Evolutionary conservation across 1,140 invertebrate species (phyloP).

Genomic region (Bombus huntii): DNA sequence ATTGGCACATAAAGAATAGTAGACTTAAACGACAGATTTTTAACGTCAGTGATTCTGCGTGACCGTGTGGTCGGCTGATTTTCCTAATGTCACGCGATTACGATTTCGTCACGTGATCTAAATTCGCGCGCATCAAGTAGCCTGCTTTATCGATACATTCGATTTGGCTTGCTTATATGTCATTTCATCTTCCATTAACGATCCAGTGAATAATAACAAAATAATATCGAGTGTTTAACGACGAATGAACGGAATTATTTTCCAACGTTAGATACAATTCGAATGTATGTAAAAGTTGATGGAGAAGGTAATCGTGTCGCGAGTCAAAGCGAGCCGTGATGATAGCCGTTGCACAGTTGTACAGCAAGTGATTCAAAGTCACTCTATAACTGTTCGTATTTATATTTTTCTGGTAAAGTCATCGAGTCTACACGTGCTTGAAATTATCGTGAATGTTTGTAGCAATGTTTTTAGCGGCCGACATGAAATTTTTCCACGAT

Average conservation of each 20-base stretch:
- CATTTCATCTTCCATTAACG: neutral
- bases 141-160: too few species aligned
- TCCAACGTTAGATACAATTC: neutral
- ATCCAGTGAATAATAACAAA: neutral
- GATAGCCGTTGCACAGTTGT: too few species aligned
- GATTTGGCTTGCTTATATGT: neutral
- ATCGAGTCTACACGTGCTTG: neutral
- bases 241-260: neutral
- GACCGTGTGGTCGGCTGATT: neutral
- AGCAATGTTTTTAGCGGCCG: slow-evolving; percentile 9
- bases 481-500: slow-evolving; percentile 59
- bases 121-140: too few species aligned
- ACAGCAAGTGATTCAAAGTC: neutral
- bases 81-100: slow-evolving; percentile 2
- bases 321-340: neutral
- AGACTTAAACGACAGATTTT: neutral
- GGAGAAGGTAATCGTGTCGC: neutral
- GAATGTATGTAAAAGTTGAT: neutral
- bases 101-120: neutral
- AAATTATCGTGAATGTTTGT: slow-evolving; percentile 3
- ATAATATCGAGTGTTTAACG: neutral
- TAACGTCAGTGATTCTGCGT: neutral
- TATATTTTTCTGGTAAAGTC: neutral
- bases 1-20: neutral
- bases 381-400: neutral